phyloP scores from a whole-genome alignment of 2,113 vertebrate genomes.

The Tragelaphus imberbis region DNA sequence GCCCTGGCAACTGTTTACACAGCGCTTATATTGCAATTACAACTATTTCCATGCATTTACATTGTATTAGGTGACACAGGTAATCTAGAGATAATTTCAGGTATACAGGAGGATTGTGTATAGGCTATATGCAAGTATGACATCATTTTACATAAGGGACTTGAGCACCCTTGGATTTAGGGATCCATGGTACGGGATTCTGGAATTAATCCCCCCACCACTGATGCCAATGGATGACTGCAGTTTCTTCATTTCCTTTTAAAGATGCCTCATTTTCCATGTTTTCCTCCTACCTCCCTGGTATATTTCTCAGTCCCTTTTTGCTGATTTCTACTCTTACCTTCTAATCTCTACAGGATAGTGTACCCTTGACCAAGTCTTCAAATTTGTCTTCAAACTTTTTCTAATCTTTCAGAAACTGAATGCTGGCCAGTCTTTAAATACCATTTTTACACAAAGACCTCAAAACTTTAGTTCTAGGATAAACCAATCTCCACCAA shows the following conservation, averaged over 20 bases:
- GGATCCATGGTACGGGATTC: neutral
- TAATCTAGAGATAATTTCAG: neutral
- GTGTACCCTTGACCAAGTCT: neutral
- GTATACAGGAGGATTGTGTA: neutral
- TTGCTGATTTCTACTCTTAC: neutral
- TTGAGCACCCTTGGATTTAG: neutral
- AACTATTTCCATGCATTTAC: neutral
- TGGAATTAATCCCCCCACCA: neutral
- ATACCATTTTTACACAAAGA: neutral
- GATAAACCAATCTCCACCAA: neutral
- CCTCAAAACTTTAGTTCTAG: neutral
- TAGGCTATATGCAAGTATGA: neutral
- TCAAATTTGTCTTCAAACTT: neutral
- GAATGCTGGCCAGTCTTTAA: neutral
- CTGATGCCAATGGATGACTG: neutral
- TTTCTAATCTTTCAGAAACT: neutral
- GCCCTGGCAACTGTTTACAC: neutral
- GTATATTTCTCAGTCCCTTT: neutral
- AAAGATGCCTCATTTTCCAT: neutral
- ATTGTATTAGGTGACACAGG: neutral
- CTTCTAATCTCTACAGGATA: neutral
- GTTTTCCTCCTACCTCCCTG: neutral
- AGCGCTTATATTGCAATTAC: neutral
- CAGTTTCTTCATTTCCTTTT: conserved; percentile 17
- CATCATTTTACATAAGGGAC: neutral